These are phyloP conservation scores for Glyphotaelius pellucidus DNA, from an alignment of 2,888 invertebrate genomes.

Conservation along the genomic window DNA sequence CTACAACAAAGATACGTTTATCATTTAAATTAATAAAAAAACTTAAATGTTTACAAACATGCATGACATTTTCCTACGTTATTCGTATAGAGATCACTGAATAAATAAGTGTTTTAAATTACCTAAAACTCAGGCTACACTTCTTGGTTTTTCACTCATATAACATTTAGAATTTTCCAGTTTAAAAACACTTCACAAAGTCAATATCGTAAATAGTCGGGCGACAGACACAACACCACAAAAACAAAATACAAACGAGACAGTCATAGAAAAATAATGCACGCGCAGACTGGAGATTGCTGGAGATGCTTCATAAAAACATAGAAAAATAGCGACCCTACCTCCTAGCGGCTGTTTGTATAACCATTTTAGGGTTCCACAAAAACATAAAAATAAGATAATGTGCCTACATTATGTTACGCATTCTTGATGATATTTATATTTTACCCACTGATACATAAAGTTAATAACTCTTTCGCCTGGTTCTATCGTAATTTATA, in stretches of 20 bases:
- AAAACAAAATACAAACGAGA: slow-evolving; percentile 28
- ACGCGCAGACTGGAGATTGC: neutral
- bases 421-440: neutral
- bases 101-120: neutral
- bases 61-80: slow-evolving; percentile 37
- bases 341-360: neutral
- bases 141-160: slow-evolving; percentile 18
- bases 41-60: slow-evolving; percentile 61
- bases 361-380: neutral
- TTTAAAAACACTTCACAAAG: slow-evolving; percentile 21
- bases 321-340: neutral
- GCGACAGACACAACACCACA: slow-evolving; percentile 39
- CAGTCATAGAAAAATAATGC: slow-evolving; percentile 37
- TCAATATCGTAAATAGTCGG: slow-evolving; percentile 8
- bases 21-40: slow-evolving; percentile 15
- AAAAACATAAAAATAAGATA: neutral
- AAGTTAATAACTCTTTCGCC: too few species aligned
- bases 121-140: slow-evolving; percentile 4
- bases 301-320: neutral
- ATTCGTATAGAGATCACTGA: slow-evolving; percentile 11
- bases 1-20: neutral
- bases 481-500: too few species aligned
- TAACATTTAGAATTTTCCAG: slow-evolving; percentile 9
- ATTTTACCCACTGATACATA: too few species aligned
- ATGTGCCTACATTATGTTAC: neutral